Percentiles rank a stretch among this genome's conserved stretches.
Conservation (phyloP, 2,888 invertebrate genomes). For the Spodoptera picta region DNA sequence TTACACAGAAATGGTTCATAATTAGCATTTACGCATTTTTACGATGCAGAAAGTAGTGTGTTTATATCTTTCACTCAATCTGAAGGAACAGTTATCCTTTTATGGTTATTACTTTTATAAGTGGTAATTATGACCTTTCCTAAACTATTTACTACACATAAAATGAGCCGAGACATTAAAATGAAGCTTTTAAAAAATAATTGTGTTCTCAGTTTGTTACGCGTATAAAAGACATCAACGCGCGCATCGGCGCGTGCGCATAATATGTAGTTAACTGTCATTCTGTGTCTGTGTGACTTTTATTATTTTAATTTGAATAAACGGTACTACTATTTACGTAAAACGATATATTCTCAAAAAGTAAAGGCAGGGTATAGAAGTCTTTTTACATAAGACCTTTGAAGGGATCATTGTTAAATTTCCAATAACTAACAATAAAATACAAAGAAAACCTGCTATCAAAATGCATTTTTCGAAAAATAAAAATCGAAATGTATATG, state of each 20-base stretch:
- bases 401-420: too few relatives aligned
- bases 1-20: conserved; percentile 39
- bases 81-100: conserved; percentile 47
- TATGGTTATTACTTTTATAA: conserved; percentile 28
- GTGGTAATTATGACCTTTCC: conserved; percentile 39
- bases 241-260: conserved; percentile 58
- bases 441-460: neutral
- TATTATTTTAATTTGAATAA: too few relatives aligned
- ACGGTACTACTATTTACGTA: too few relatives aligned
- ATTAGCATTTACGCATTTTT: conserved; percentile 40
- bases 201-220: conserved; percentile 17
- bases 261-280: conserved; percentile 6
- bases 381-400: too few relatives aligned
- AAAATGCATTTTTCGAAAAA: neutral
- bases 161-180: conserved; percentile 7
- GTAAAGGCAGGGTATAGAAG: too few relatives aligned
- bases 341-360: too few relatives aligned
- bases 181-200: neutral
- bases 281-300: neutral
- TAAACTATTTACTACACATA: conserved; percentile 22
- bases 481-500: neutral
- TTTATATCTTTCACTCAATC: conserved; percentile 34
- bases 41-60: conserved; percentile 38
- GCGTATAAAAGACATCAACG: conserved; percentile 72
- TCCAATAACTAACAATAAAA: neutral